Evolutionary conservation across 2,888 invertebrate genomes (phyloP).

Genomic region (Oligia strigilis): DNA sequence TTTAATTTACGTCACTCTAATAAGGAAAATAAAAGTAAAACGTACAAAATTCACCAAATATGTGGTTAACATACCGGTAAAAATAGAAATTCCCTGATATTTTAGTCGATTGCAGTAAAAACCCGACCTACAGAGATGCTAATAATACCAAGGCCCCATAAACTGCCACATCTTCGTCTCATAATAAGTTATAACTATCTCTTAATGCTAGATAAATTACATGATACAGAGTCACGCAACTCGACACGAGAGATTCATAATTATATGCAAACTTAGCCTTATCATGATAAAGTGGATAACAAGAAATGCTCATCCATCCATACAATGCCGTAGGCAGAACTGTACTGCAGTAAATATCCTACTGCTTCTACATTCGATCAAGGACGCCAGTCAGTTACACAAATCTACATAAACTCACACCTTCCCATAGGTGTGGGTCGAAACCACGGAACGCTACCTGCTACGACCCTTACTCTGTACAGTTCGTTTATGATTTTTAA

Average conservation of each 20-base stretch:
- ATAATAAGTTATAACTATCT: conserved; percentile 27
- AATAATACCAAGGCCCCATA: conserved; percentile 2
- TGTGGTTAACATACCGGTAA: background rate
- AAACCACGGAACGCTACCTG: background rate
- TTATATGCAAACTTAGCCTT: conserved; percentile 29
- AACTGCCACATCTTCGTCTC: background rate
- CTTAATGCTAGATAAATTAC: conserved; percentile 28
- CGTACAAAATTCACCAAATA: background rate
- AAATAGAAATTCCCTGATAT: background rate
- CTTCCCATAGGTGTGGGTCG: background rate
- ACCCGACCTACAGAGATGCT: background rate
- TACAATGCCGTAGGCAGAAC: background rate
- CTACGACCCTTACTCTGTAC: background rate
- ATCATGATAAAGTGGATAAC: conserved; percentile 16
- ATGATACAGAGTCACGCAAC: conserved; percentile 27
- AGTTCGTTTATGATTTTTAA: background rate
- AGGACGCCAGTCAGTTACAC: background rate
- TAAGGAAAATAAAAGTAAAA: background rate
- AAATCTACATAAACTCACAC: background rate
- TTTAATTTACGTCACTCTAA: background rate
- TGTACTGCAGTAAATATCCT: background rate
- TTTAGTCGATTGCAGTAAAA: conserved; percentile 2
- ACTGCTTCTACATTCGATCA: background rate
- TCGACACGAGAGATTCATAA: conserved; percentile 26
- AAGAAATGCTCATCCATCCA: conserved; percentile 12